Percentiles rank a stretch among this genome's conserved stretches.
These are phyloP conservation scores for Ceyx cyanopectus DNA, from an alignment of 2,113 vertebrate species.

Conservation along the genomic window DNA sequence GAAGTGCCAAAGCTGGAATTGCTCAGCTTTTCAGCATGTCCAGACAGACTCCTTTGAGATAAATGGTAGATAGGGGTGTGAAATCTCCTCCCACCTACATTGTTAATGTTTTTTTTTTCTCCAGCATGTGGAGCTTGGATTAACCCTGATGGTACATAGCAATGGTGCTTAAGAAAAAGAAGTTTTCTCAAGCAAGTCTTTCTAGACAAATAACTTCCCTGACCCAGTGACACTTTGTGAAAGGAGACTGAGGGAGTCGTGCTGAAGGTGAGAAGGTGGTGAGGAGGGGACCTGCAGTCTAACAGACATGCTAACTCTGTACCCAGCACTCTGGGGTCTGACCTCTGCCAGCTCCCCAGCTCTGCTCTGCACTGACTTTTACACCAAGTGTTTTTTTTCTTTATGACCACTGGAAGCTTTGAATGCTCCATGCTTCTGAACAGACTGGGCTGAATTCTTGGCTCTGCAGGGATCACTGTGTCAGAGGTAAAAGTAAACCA, in stretches of 20 bases:
- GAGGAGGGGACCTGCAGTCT: neutral
- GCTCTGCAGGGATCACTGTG: neutral
- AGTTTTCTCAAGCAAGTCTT: neutral
- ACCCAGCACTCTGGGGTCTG: neutral
- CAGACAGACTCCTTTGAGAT: neutral
- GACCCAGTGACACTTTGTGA: neutral
- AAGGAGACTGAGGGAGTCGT: neutral
- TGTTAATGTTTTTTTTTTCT: neutral
- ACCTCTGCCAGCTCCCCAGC: neutral
- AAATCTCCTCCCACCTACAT: neutral
- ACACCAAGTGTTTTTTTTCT: neutral
- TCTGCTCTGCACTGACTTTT: neutral
- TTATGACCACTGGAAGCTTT: neutral
- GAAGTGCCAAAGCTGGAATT: neutral
- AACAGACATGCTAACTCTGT: fast-evolving
- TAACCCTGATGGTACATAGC: neutral
- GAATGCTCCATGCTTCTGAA: neutral
- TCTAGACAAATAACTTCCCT: neutral
- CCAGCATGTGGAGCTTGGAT: neutral
- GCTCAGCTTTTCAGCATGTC: neutral
- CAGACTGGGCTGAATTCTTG: neutral
- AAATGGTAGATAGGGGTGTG: neutral
- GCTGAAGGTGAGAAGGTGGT: neutral
- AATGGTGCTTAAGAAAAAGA: neutral
- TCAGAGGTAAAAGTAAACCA: neutral